These are phyloP conservation scores for Parauchenoglanis punctatus DNA, from an alignment of 2,797 vertebrate genomes.

Conservation along the genomic window DNA sequence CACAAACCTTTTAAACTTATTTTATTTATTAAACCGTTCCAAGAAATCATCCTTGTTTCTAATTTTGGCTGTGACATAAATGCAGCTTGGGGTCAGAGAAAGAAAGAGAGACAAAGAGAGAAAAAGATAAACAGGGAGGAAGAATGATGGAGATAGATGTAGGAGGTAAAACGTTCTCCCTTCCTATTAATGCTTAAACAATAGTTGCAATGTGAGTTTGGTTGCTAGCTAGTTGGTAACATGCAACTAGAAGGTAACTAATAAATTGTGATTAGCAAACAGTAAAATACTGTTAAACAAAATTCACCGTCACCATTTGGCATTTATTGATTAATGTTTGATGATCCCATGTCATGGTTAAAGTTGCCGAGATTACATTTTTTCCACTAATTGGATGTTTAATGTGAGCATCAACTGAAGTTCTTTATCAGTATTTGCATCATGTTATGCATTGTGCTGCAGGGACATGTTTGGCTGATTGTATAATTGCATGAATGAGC, in stretches of 20 bases:
- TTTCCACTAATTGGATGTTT: not conserved
- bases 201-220: not conserved
- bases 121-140: not conserved
- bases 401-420: not conserved
- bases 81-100: not conserved
- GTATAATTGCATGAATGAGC: not conserved
- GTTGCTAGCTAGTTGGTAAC: not conserved
- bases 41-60: not conserved
- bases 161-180: not conserved
- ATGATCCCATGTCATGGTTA: not conserved
- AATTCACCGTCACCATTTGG: not conserved
- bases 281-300: not conserved
- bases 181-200: not conserved
- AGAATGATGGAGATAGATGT: not conserved
- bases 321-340: not conserved
- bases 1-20: not conserved
- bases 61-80: not conserved
- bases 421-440: not conserved
- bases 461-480: not conserved
- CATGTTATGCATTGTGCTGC: not conserved
- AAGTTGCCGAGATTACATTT: not conserved
- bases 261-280: not conserved
- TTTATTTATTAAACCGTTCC: not conserved
- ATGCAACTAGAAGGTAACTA: not conserved
- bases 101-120: not conserved